Evolutionary conservation across 92 coral and sea anemone genomes (phyloP), one percentile per base, ranked within the genome.

Genomic region (Epizoanthus scotinus): DNA sequence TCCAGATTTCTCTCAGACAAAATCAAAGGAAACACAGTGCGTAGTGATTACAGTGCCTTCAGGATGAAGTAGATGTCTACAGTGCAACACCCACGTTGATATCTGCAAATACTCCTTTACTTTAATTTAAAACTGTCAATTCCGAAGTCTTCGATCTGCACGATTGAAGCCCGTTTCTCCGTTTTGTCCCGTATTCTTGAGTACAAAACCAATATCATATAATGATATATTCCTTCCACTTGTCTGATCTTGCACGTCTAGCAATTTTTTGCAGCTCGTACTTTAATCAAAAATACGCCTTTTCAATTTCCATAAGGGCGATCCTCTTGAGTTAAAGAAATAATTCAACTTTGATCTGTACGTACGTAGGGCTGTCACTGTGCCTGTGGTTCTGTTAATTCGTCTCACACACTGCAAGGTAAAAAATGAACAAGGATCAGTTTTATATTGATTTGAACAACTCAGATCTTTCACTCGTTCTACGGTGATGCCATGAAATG

Each of bases 61-160:
- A 27, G 79, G 65, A 49, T 38, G 79, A 0, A 34, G 40, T 73
- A 73, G 36, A 73, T 75, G 22, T 6, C 36, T 34, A 71, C 25
- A 52, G n/a, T 3, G 52, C 78, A 71, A 71, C 78, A 53, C 78
- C 78, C 78, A 71, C 78, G n/a, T 14, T 52, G 5, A 50, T 24
- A 49, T 21, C 21, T 65, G 1, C 10, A 19, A 65, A 26, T 65
- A 26, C 10, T 28, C 42, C 36, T 65, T 65, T 17, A 65, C 13
- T 47, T 47, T 15, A 47, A 12, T 9, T 34, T 15, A 47, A 47
- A 14, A 47, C 52, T 10, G 52, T 0, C 10, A 44, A 31, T 1
- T 31, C 3, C 1, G 1, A 13, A 34, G 40, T 34, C 40, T 34
- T 34, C 40, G 6, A 34, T 34, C 40, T 9, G 2, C 52, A 9